Evolutionary conservation across 1,140 invertebrate species (phyloP).

Genomic region (Anastatus disparis): DNA sequence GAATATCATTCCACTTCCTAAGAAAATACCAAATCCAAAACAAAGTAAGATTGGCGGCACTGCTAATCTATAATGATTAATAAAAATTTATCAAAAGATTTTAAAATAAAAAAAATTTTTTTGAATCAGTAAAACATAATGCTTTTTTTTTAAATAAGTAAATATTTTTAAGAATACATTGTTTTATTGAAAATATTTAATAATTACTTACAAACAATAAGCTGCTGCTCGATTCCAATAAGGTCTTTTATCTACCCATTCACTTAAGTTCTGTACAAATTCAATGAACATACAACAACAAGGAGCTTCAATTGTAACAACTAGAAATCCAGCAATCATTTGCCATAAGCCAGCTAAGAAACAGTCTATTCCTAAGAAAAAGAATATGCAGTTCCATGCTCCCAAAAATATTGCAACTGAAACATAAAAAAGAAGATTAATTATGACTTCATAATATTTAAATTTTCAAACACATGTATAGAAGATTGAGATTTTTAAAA

Average conservation of each 20-base stretch:
- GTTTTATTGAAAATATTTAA: constrained; percentile 10
- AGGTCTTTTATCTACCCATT: constrained; percentile 83
- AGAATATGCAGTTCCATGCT: constrained; percentile 79
- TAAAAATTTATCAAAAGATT: background rate
- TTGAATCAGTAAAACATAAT: too few relatives aligned
- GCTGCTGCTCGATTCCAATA: constrained; percentile 90
- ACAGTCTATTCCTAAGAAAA: constrained; percentile 76
- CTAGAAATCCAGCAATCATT: constrained; percentile 87
- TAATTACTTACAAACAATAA: constrained; percentile 82
- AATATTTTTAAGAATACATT: too few relatives aligned
- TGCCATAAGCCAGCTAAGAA: constrained; percentile 87
- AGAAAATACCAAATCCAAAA: constrained; percentile 78
- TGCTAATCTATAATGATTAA: constrained; percentile 72
- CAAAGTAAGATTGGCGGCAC: constrained; percentile 83
- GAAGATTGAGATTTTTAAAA: too few relatives aligned
- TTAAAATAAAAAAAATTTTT: too few relatives aligned
- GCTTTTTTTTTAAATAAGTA: too few relatives aligned
- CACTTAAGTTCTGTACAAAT: constrained; percentile 85
- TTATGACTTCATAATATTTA: too few relatives aligned
- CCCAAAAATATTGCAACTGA: constrained; percentile 91
- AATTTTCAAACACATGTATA: too few relatives aligned
- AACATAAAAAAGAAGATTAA: too few relatives aligned
- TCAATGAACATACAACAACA: constrained; percentile 96
- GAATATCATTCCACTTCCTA: constrained; percentile 90
- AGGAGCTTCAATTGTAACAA: constrained; percentile 90